Base-by-base conservation (phyloP, 1,140 invertebrate genomes). In the Rhyzopertha dominica region DNA sequence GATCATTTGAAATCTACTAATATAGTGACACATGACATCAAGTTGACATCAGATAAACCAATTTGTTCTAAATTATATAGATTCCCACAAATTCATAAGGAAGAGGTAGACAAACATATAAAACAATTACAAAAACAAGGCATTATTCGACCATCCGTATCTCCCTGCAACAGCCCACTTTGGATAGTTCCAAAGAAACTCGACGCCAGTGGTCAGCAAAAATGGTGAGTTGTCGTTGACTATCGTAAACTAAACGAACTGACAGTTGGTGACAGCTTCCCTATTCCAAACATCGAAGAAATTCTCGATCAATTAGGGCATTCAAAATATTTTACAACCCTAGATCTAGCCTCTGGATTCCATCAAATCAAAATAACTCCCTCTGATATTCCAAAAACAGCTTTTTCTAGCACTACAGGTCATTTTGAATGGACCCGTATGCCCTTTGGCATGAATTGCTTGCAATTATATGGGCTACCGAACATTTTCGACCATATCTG, bases 261-360 rank as follows among this genome's bases (percentile, higher is more conserved):
- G 10, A 67, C 64, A 1, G 49, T 62, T 9, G 45, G 31, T 12
- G 61, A 63, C 24, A 36, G 9, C 31, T 78, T 65, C 56, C 75
- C 74, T 0, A 42, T 79, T 4, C 75, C 74, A 1, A 52, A 59
- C 13, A 74, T 77, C 4, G 63, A 66, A 16, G 67, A 69, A 10
- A 62, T 62, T 13, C 51, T 76, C 22, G 58, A 69, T 44, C 42
- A 47, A 16, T 42, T 75, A 18, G 53, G 54, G 3, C 62, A 63
- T 18, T 51, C 58, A 19, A 57, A 58, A 22, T 72, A 62, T 41
- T 75, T 75, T 51, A 62, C 63, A 8, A 61, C 64, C 7, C 43
- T 75, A 7, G 71, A 77, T 56, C 46, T 75, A 10, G 47, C 56
- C 0, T 59, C 54, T 12, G 73, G 74, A 1, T 77, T 67, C 49